Base-by-base conservation (phyloP, 2,888 invertebrate species). In the Drepana falcataria region DNA sequence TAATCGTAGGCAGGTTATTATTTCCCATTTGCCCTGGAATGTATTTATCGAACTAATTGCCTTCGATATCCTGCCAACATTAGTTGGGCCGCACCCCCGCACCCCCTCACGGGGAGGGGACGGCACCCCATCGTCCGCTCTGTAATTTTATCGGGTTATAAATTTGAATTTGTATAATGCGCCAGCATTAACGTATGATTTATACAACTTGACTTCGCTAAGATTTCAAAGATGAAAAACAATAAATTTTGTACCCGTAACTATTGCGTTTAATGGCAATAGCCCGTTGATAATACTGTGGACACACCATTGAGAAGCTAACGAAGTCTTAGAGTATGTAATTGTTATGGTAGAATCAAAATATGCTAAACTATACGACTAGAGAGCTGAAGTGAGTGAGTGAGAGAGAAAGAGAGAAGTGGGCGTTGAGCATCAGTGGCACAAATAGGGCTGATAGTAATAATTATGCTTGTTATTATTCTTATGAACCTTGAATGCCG, bases 141-240 rank as follows among this genome's bases (percentile, higher is more conserved):
- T 80, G 89, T 91, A 91, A 91, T 91, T 91, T 91, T 91, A 91
- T 91, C 90, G 91, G 87, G 91, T 87, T 91, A 91, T 91, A 91
- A 91, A 91, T 91, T 91, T 91, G 89, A 91, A 90, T 91, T 91
- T 90, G 90, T 90, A 90, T 90, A 91, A 91, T 90, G 87, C 88
- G 66, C 73, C 63, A 77, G 91, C 89, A 91, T 91, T 90, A 91
- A 88, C 87, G 85, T 79, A 88, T 90, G 91, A 91, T 91, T 91
- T 91, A 91, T 91, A 83, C 81, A 87, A 89, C 85, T 90, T 87
- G 89, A 90, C 90, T 90, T 83, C 75, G 90, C 87, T 90, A 90
- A 90, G 91, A 91, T 91, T 88, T 91, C 89, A 87, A 86, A 90
- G 91, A 90, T 91, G 91, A 91, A 91, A 91, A 91, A 91, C 90